Evolutionary conservation across 2,888 invertebrate genomes (phyloP).

Genomic region (Heliconius ethilla): DNA sequence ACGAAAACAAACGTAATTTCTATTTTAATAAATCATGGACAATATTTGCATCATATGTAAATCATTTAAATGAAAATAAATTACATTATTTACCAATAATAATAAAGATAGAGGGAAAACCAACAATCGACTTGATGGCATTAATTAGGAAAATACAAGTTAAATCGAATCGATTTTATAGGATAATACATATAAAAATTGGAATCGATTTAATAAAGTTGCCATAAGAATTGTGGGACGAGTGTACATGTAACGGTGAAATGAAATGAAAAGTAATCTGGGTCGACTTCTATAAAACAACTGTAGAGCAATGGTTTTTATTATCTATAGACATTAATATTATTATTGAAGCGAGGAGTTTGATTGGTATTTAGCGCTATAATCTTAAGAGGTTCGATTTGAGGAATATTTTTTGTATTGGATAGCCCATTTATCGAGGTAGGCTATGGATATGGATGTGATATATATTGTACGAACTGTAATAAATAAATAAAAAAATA

Average conservation of each 20-base stretch:
- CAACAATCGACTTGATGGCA: background rate
- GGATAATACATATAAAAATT: background rate
- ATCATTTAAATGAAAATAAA: background rate
- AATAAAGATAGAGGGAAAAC: background rate
- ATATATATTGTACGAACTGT: too few species aligned
- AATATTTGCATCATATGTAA: background rate
- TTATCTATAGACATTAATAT: background rate
- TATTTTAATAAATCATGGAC: background rate
- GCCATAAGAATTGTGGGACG: constrained; percentile 8
- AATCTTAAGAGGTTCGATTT: background rate
- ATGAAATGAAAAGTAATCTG: constrained; percentile 18
- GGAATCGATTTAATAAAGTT: background rate
- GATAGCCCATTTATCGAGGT: background rate
- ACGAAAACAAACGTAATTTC: background rate
- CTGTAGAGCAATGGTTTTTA: background rate
- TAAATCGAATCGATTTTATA: too few species aligned
- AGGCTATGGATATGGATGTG: background rate
- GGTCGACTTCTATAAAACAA: constrained; percentile 1
- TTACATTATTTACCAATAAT: background rate
- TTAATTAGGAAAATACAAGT: too few species aligned
- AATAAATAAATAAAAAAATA: too few species aligned
- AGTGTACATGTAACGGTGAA: constrained; percentile 13
- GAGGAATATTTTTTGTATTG: too few species aligned
- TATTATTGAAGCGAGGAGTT: background rate
- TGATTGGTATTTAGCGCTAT: background rate